Conservation (phyloP, 2,888 invertebrate species). For the Tiliacea aurago region DNA sequence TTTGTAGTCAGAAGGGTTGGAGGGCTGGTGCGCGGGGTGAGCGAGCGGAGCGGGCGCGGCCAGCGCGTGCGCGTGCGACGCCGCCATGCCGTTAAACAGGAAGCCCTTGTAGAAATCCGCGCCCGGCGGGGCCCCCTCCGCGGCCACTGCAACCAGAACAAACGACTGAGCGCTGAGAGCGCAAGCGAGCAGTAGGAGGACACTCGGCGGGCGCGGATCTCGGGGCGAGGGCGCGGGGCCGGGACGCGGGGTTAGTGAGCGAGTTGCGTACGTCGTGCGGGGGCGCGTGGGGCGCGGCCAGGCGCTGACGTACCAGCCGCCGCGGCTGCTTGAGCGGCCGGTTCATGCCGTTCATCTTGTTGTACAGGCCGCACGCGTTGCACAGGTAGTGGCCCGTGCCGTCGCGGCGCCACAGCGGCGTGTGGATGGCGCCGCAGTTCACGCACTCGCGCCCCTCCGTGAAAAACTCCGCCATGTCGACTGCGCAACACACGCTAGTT, state of each 20-base stretch:
- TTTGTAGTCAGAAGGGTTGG: conserved; percentile 87
- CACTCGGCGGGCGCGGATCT: conserved; percentile 85
- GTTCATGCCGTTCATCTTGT: conserved; percentile 99
- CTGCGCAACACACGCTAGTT: conserved; percentile 76
- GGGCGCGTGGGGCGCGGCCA: conserved; percentile 85
- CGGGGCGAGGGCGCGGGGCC: conserved; percentile 66
- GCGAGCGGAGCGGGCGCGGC: conserved; percentile 76
- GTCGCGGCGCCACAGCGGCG: conserved; percentile 99
- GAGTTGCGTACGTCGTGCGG: conserved; percentile 84
- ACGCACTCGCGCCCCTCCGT: conserved; percentile 99
- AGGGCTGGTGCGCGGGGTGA: conserved; percentile 76
- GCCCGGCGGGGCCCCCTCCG: conserved; percentile 95
- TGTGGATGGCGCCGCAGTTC: conserved; percentile 99
- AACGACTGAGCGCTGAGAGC: conserved; percentile 70
- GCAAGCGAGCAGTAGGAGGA: conserved; percentile 68
- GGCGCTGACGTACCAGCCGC: conserved; percentile 96
- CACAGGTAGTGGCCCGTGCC: conserved; percentile 99
- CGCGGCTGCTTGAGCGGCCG: conserved; percentile 99
- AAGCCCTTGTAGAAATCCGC: conserved; percentile 96
- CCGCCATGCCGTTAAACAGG: conserved; percentile 93
- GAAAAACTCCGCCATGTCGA: conserved; percentile 94
- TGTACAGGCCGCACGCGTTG: conserved; percentile 99
- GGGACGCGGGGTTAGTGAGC: conserved; percentile 69
- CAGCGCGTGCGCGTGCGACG: conserved; percentile 77
- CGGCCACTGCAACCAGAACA: conserved; percentile 94